Conservation (phyloP, 2,113 vertebrate species). For the Choloepus hoffmanni region DNA sequence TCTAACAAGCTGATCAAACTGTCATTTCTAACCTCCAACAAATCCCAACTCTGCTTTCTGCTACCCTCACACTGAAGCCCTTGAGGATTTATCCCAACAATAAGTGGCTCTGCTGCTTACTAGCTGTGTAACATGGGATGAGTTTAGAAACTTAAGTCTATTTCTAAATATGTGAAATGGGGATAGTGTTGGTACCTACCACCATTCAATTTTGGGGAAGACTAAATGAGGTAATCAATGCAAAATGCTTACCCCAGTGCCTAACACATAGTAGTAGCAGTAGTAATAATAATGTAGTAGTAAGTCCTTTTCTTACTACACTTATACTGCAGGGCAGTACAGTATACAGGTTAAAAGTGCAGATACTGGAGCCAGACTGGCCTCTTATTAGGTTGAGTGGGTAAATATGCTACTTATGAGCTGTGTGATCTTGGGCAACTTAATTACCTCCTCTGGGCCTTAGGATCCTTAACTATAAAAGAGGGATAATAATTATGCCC, state of each 20-base stretch:
- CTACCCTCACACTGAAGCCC: not conserved
- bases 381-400: not conserved
- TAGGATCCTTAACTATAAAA: not conserved
- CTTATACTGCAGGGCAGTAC: not conserved
- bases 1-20: accelerated
- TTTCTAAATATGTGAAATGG: not conserved
- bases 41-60: not conserved
- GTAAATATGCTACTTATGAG: not conserved
- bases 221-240: not conserved
- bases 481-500: not conserved
- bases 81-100: not conserved
- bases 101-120: not conserved
- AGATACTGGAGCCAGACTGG: not conserved
- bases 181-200: not conserved
- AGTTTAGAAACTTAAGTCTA: not conserved
- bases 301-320: not conserved
- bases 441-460: not conserved
- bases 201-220: too few species aligned
- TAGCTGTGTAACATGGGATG: too few species aligned
- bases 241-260: not conserved
- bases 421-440: not conserved
- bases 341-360: not conserved
- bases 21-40: not conserved
- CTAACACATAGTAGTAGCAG: not conserved
- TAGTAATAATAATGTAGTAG: too few species aligned